These are phyloP conservation scores for Dioctria linearis DNA, from an alignment of 2,888 invertebrate species.

Conservation along the genomic window DNA sequence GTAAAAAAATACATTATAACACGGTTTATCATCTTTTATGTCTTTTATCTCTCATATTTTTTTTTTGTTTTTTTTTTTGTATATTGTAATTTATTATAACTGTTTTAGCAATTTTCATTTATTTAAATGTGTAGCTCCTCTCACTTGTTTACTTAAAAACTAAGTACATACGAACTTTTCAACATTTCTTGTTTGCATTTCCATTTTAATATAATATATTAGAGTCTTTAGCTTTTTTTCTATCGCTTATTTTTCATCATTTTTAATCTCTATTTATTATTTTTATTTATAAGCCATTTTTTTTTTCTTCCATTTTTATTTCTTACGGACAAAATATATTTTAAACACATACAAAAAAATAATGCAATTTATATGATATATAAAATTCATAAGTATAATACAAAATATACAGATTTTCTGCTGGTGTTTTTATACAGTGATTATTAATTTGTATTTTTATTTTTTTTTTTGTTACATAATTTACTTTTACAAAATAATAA, in stretches of 20 bases:
- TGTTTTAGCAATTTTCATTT: not conserved
- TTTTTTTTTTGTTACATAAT: not conserved
- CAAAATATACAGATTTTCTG: slow-evolving; percentile 36
- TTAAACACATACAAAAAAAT: slow-evolving; percentile 17
- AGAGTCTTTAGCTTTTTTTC: slow-evolving; percentile 30
- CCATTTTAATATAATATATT: slow-evolving; percentile 22
- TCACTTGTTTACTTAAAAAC: slow-evolving; percentile 11
- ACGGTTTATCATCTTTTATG: not conserved
- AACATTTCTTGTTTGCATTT: not conserved
- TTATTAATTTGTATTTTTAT: not conserved
- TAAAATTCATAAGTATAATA: slow-evolving; percentile 29
- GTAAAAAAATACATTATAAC: slow-evolving; percentile 1
- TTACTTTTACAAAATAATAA: slow-evolving; percentile 3
- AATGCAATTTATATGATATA: slow-evolving; percentile 31
- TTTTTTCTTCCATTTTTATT: slow-evolving; percentile 3
- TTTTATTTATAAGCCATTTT: not conserved
- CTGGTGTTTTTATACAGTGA: slow-evolving; percentile 45
- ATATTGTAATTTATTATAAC: not conserved
- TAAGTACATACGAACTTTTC: slow-evolving; percentile 1
- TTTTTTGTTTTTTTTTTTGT: slow-evolving; percentile 24
- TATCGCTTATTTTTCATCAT: slow-evolving; percentile 1
- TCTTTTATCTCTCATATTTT: slow-evolving; percentile 19
- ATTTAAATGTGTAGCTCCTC: not conserved
- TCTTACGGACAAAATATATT: slow-evolving; percentile 33
- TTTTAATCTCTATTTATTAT: not conserved